These are phyloP conservation scores for Acanthiza pusilla DNA, from an alignment of 2,797 vertebrate genomes.

Conservation along the genomic window DNA sequence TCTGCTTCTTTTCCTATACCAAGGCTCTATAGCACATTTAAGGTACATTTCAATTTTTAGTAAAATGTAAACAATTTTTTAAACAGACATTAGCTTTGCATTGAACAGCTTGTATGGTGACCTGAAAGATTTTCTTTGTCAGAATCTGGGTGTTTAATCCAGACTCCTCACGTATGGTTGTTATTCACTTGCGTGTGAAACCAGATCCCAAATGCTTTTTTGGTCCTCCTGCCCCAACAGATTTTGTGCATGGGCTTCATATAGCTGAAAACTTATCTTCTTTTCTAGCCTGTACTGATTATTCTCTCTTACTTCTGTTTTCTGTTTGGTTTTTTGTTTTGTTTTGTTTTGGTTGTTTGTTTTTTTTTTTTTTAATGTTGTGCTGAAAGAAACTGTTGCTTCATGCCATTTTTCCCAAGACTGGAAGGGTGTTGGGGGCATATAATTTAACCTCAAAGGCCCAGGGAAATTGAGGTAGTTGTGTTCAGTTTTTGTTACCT, in stretches of 20 bases:
- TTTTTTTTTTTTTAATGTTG: background rate
- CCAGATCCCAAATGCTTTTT: background rate
- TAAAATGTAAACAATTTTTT: background rate
- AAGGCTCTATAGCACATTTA: background rate
- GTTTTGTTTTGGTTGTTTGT: too few species aligned
- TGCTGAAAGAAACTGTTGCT: background rate
- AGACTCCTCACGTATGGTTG: background rate
- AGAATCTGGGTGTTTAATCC: background rate
- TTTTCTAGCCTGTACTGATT: background rate
- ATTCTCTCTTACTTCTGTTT: background rate
- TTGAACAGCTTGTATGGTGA: constrained; percentile 36
- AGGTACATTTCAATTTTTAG: constrained; percentile 16
- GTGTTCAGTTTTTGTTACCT: background rate
- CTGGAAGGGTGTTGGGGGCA: background rate
- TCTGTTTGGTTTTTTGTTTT: background rate
- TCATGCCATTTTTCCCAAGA: background rate
- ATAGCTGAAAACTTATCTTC: background rate
- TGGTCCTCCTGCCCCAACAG: background rate
- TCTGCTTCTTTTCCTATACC: constrained; percentile 56
- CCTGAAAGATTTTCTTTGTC: background rate
- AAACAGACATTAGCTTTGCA: constrained; percentile 24
- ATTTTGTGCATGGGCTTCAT: background rate
- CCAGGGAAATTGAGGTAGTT: background rate
- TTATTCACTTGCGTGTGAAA: background rate
- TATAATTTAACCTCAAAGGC: background rate